These are phyloP conservation scores for Prenolepis imparis DNA, from an alignment of 2,888 invertebrate genomes.

Conservation along the genomic window DNA sequence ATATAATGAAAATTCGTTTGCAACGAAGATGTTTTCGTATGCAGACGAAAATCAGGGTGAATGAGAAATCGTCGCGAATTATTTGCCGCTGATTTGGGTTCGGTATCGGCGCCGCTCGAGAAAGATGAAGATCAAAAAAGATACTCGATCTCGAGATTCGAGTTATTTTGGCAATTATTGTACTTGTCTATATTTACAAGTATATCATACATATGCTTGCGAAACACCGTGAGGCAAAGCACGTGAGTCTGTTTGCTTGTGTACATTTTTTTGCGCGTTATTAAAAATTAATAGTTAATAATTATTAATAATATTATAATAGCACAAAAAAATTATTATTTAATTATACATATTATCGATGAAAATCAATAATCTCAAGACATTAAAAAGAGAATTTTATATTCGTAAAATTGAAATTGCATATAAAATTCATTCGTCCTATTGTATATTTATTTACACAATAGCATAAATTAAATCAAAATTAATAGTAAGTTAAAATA, in stretches of 20 bases:
- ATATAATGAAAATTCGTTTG: conserved; percentile 15
- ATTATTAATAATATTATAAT: background rate
- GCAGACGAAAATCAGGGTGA: conserved; percentile 29
- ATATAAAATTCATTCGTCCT: background rate
- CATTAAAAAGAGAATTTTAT: background rate
- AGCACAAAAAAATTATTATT: background rate
- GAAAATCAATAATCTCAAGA: background rate
- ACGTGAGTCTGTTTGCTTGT: background rate
- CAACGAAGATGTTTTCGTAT: background rate
- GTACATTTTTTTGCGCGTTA: background rate
- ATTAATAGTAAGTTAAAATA: background rate
- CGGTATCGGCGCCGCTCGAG: conserved; percentile 56
- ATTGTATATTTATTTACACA: background rate
- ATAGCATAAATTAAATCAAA: background rate
- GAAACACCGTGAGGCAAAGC: conserved; percentile 17
- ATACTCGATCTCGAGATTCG: conserved; percentile 64
- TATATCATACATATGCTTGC: conserved; percentile 68
- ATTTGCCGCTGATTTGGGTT: conserved; percentile 30
- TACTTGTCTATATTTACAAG: conserved; percentile 76
- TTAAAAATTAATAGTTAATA: background rate
- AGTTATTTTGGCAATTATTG: conserved; percentile 77
- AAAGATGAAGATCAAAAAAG: conserved; percentile 61
- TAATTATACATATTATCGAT: background rate
- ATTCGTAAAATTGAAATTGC: background rate
- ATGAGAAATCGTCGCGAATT: conserved; percentile 36